Conservation (phyloP, 2,113 vertebrate genomes). For the Ceyx cyanopectus region DNA sequence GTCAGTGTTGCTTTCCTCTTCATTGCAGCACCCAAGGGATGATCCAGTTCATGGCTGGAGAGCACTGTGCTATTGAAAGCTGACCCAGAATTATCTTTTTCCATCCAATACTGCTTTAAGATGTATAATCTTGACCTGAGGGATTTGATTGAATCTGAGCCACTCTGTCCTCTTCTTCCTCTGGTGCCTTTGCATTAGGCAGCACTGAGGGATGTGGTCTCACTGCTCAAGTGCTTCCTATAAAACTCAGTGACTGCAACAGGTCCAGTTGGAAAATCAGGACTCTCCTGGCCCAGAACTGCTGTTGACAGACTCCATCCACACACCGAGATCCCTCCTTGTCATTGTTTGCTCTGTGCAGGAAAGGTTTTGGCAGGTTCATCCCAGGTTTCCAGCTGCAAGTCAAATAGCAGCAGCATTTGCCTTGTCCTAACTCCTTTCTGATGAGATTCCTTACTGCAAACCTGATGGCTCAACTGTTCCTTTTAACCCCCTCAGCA, state of each 20-base stretch:
- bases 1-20: background rate
- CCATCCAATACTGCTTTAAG: background rate
- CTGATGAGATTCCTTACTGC: background rate
- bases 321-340: rapidly evolving
- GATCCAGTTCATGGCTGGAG: background rate
- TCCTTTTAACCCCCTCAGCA: background rate
- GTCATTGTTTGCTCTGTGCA: background rate
- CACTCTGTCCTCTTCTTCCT: background rate
- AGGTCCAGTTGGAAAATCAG: background rate
- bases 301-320: background rate
- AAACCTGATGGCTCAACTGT: background rate
- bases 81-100: background rate
- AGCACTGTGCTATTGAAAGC: background rate
- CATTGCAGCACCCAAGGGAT: background rate
- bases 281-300: background rate
- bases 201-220: background rate
- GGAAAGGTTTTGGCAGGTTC: background rate
- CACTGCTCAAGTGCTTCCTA: background rate
- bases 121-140: background rate
- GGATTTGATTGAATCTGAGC: background rate
- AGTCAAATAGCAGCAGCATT: background rate
- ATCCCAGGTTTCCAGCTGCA: background rate
- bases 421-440: background rate
- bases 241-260: background rate
- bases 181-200: background rate